These are phyloP conservation scores for Criorhina ranunculi DNA, from an alignment of 2,888 invertebrate genomes.

Conservation along the genomic window DNA sequence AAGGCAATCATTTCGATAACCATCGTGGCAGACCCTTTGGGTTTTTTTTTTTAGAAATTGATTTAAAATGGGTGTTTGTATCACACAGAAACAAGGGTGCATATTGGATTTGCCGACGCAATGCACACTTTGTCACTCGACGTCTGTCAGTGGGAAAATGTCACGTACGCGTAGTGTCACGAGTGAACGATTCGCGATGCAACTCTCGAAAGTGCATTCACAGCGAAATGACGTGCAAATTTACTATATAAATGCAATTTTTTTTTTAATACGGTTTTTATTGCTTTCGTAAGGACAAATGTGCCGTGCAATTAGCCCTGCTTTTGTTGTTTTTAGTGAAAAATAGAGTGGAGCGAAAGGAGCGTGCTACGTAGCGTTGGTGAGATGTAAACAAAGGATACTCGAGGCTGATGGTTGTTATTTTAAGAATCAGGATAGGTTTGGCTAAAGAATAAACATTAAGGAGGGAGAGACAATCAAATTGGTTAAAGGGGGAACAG, in stretches of 20 bases:
- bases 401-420: conserved; percentile 50
- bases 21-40: conserved; percentile 34
- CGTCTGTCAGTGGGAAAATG: conserved; percentile 47
- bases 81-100: conserved; percentile 39
- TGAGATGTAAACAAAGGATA: conserved; percentile 59
- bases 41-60: conserved; percentile 44
- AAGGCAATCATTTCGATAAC: conserved; percentile 65
- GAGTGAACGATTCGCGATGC: conserved; percentile 1
- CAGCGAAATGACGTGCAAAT: conserved; percentile 58
- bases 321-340: conserved; percentile 11
- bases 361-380: conserved; percentile 10
- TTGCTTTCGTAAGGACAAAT: conserved; percentile 19
- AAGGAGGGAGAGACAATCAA: conserved; percentile 1
- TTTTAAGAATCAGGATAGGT: conserved; percentile 42
- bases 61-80: conserved; percentile 34
- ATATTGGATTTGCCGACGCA: conserved; percentile 39
- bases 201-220: conserved; percentile 70
- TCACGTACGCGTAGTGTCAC: conserved; percentile 63
- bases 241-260: conserved; percentile 27
- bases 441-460: conserved; percentile 49
- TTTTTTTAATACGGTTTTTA: conserved; percentile 54
- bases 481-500: conserved; percentile 8
- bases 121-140: conserved; percentile 56
- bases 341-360: background rate
- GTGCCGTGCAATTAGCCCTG: conserved; percentile 37